Percentiles rank a stretch among this genome's conserved stretches.
Evolutionary conservation across 2,888 invertebrate species (phyloP).

Genomic region (Protodeltote pygarga): DNA sequence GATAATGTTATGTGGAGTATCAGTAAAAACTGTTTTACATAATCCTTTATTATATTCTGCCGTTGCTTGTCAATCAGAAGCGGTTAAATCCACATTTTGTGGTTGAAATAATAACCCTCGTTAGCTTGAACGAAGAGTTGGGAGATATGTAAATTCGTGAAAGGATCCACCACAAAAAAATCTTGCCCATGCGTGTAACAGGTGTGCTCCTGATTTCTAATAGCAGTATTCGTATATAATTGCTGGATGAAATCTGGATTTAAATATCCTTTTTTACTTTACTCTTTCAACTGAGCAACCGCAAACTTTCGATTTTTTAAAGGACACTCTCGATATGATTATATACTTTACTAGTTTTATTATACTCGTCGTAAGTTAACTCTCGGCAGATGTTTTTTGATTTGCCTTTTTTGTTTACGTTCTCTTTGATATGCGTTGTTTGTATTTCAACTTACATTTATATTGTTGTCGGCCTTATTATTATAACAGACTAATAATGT

Average conservation of each 20-base stretch:
- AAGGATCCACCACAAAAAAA: slow-evolving; percentile 79
- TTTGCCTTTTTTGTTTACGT: slow-evolving; percentile 31
- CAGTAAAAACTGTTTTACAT: slow-evolving; percentile 61
- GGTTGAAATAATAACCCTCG: slow-evolving; percentile 83
- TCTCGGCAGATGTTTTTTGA: slow-evolving; percentile 48
- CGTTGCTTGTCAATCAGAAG: slow-evolving; percentile 78
- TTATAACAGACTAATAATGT: slow-evolving; percentile 1
- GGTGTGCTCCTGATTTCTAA: slow-evolving; percentile 81
- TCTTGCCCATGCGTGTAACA: slow-evolving; percentile 75
- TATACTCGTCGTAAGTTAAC: slow-evolving; percentile 21
- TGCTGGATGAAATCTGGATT: slow-evolving; percentile 65
- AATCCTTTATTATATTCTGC: slow-evolving; percentile 68
- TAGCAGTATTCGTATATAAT: slow-evolving; percentile 70
- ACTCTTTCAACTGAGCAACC: slow-evolving; percentile 65
- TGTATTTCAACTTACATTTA: slow-evolving; percentile 22
- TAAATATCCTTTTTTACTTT: slow-evolving; percentile 60
- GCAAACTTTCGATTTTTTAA: slow-evolving; percentile 75
- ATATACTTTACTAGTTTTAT: slow-evolving; percentile 34
- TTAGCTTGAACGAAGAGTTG: slow-evolving; percentile 78
- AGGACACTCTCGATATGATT: slow-evolving; percentile 41
- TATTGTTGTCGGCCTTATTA: slow-evolving; percentile 18
- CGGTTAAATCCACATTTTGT: slow-evolving; percentile 77
- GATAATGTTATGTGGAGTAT: slow-evolving; percentile 66
- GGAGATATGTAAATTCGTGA: slow-evolving; percentile 82
- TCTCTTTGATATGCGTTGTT: slow-evolving; percentile 25